Percentiles rank a stretch among this genome's conserved stretches.
Evolutionary conservation across 2,888 invertebrate genomes (phyloP).

Genomic region (Masnerella sp.): DNA sequence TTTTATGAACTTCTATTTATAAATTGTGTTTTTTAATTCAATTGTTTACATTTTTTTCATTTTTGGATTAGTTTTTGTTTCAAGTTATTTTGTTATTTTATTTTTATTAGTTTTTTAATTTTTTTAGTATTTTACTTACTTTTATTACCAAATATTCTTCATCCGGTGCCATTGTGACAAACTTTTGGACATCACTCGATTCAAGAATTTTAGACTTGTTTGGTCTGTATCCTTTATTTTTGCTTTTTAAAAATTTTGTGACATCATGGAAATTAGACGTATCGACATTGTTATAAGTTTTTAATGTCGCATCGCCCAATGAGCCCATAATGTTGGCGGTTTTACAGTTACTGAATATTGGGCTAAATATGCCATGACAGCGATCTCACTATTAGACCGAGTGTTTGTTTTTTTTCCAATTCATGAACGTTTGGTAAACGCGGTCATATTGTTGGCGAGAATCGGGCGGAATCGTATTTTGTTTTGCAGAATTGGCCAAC

Average conservation of each 20-base stretch:
- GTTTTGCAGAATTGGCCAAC: constrained; percentile 12
- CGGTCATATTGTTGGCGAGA: constrained; percentile 15
- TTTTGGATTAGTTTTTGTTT: constrained; percentile 1
- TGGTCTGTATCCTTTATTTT: constrained; percentile 22
- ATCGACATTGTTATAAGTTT: neutral
- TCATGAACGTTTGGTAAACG: neutral
- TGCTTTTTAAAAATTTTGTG: constrained; percentile 12
- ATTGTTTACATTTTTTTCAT: too few relatives aligned
- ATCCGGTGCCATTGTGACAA: constrained; percentile 10
- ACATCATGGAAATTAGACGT: neutral
- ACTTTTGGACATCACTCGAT: constrained; percentile 7
- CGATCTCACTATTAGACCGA: constrained; percentile 5
- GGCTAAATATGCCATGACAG: constrained; percentile 9
- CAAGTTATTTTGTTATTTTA: neutral
- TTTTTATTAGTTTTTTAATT: too few relatives aligned
- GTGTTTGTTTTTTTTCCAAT: constrained; percentile 18
- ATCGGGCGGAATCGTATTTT: constrained; percentile 3
- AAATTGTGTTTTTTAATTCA: too few relatives aligned
- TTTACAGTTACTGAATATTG: constrained; percentile 16
- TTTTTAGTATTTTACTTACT: constrained; percentile 11
- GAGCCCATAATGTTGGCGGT: constrained; percentile 21
- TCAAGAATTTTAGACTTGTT: constrained; percentile 8
- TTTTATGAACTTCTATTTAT: too few relatives aligned
- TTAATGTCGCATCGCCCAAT: constrained; percentile 18
- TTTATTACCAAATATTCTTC: constrained; percentile 19